Conservation (phyloP, 2,888 invertebrate genomes). For the Eupithecia pulchellata region DNA sequence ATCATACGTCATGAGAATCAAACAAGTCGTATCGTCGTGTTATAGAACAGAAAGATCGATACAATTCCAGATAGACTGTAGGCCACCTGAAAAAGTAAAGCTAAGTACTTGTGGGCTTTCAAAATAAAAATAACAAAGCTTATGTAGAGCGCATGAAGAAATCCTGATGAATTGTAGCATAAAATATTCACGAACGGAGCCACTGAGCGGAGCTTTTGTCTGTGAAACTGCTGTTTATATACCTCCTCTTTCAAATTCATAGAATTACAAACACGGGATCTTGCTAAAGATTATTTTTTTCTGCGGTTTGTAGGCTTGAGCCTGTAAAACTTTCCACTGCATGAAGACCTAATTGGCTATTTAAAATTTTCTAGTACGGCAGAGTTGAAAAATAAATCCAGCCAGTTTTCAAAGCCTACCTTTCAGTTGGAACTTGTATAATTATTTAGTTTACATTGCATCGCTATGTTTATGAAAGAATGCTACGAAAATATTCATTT, state of each 20-base stretch:
- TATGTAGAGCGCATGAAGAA: slow-evolving; percentile 15
- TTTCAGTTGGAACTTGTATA: slow-evolving; percentile 9
- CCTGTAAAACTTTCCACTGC: neutral
- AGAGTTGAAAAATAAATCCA: neutral
- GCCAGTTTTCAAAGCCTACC: neutral
- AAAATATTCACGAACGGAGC: slow-evolving; percentile 19
- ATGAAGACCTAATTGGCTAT: slow-evolving; percentile 7
- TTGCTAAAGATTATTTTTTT: neutral
- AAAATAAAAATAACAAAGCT: slow-evolving; percentile 10
- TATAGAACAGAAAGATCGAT: neutral
- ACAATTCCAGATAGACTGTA: neutral
- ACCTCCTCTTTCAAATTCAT: slow-evolving; percentile 15
- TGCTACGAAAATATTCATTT: neutral
- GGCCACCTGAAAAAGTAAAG: neutral
- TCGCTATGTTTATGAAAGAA: neutral
- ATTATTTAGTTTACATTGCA: neutral
- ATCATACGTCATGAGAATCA: neutral
- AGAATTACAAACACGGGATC: no score
- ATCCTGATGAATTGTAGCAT: slow-evolving; percentile 27
- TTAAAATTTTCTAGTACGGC: slow-evolving; percentile 6
- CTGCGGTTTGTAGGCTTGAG: slow-evolving; percentile 8
- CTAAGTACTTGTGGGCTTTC: neutral
- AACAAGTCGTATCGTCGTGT: neutral
- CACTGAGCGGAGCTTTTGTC: slow-evolving; percentile 21
- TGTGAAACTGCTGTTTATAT: slow-evolving; percentile 9